Conservation (phyloP, 2,113 vertebrate genomes). For the Motacilla tschutschensis region DNA sequence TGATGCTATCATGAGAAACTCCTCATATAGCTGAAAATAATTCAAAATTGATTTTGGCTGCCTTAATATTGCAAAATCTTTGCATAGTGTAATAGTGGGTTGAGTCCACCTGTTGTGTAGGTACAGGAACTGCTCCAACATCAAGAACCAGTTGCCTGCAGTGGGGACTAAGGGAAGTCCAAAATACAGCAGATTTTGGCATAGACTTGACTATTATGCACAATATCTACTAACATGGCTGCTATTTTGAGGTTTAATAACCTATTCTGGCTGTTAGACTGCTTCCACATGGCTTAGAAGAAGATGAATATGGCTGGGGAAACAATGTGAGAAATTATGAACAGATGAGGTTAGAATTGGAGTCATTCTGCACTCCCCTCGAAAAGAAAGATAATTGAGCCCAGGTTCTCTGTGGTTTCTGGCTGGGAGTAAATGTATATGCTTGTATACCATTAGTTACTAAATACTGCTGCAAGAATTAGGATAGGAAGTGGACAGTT, state of each 20-base stretch:
- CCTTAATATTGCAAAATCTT: neutral
- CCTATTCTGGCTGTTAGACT: neutral
- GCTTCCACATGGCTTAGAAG: neutral
- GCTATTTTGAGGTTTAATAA: neutral
- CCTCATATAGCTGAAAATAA: neutral
- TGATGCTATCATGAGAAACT: neutral
- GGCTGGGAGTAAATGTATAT: neutral
- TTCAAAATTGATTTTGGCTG: neutral
- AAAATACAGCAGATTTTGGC: neutral
- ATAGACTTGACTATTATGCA: neutral
- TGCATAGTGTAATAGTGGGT: neutral
- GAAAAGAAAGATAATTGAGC: neutral
- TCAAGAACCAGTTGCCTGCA: neutral
- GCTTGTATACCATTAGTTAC: neutral
- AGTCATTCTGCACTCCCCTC: neutral
- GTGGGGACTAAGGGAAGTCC: neutral
- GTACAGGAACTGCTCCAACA: neutral
- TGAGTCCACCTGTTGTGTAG: neutral
- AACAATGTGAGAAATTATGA: neutral
- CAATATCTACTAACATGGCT: neutral
- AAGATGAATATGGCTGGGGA: neutral
- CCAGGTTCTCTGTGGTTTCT: conserved; percentile 1
- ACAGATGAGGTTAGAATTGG: neutral
- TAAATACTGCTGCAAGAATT: neutral
- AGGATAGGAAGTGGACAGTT: neutral